Base-by-base conservation (phyloP, 2,113 vertebrate species). In the Nymphicus hollandicus region DNA sequence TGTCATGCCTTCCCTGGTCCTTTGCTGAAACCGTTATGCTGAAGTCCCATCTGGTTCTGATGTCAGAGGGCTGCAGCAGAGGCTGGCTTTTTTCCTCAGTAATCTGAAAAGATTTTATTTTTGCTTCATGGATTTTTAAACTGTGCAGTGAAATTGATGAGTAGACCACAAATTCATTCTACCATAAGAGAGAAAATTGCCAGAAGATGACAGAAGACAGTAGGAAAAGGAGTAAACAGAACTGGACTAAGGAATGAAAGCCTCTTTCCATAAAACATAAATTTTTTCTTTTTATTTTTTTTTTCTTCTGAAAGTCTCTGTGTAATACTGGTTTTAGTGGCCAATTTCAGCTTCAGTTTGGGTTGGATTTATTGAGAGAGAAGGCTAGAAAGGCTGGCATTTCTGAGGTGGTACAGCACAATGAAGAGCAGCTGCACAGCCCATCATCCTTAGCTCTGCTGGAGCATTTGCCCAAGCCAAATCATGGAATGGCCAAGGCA, bases 81-180 rank as follows among this genome's bases (percentile, higher is more conserved):
- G 52, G 47, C 53, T 88, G 74, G 25, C 25, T 70, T 43, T 73
- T 53, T 77, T 47, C 8, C 49, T 77, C 10, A 2, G 44, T 60
- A 55, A 66, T 81, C 71, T 71, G 61, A 53, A 87, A 94, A 89
- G 66, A 53, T 86, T 91, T 93, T 91, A 73, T n/a, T 94, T 88
- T 87, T 91, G 53, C 55, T 89, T 80, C 87, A 91, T 50, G 53
- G 37, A 82, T 77, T 88, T 97, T 93, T 91, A 69, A 96, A 70
- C 56, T 65, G n/a, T 37, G 33, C 15, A 72, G 41, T 55, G 41
- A 87, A 95, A 88, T 37, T 85, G 84, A 89, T 93, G 89, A 92
- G 44, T 28, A 77, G 70, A 85, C 49, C 74, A 56, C 78, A 73
- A 72, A 94, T n/a, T 58, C 66, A 46, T 4, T 5, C 44, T 79